Percentiles rank a stretch among this genome's conserved stretches.
phyloP scores from a whole-genome alignment of 2,888 invertebrate genomes.

The Cyclophora punctaria region DNA sequence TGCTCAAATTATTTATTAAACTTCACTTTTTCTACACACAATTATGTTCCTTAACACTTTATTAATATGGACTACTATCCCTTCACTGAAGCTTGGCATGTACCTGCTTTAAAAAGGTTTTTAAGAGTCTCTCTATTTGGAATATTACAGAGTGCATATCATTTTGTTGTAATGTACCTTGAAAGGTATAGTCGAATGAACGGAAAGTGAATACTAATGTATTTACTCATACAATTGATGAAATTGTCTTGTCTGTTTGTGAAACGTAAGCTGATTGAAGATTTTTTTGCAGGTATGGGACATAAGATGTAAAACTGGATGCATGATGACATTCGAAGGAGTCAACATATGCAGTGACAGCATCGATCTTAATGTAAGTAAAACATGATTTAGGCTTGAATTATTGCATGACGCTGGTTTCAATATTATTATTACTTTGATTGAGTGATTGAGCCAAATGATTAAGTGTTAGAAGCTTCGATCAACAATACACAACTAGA shows the following conservation, averaged over 20 bases:
- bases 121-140: conserved; percentile 9
- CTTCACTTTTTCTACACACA: conserved; percentile 30
- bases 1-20: conserved; percentile 63
- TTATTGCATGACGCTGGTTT: too few relatives aligned
- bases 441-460: too few relatives aligned
- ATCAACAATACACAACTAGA: too few relatives aligned
- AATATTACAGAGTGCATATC: conserved; percentile 14
- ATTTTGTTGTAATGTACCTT: conserved; percentile 6
- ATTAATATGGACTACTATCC: conserved; percentile 24
- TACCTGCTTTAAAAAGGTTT: neutral
- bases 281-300: conserved; percentile 73
- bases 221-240: too few relatives aligned
- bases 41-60: conserved; percentile 23
- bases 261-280: neutral
- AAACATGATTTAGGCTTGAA: neutral
- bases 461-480: too few relatives aligned
- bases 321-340: conserved; percentile 71
- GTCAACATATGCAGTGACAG: conserved; percentile 74
- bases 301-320: conserved; percentile 61
- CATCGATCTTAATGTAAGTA: conserved; percentile 71
- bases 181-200: too few relatives aligned
- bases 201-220: too few relatives aligned
- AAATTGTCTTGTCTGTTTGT: conserved; percentile 6
- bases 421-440: too few relatives aligned
- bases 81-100: neutral